phyloP scores from a whole-genome alignment of 2,888 invertebrate genomes.

The Dryomyza anilis region DNA sequence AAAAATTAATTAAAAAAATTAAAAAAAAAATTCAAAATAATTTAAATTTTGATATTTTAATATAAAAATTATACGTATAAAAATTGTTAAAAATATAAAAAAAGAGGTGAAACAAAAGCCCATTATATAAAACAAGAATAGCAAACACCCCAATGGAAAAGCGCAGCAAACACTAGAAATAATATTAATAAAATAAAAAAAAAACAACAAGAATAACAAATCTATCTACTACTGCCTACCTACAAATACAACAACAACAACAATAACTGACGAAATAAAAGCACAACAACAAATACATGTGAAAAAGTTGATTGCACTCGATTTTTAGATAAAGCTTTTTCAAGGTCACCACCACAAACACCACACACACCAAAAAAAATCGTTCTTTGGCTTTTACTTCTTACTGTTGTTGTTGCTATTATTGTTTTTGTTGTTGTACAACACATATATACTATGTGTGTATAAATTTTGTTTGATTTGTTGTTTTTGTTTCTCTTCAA shows the following conservation, averaged over 20 bases:
- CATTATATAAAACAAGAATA: no score
- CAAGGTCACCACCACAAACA: conserved; percentile 58
- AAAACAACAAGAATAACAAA: neutral
- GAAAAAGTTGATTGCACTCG: conserved; percentile 60
- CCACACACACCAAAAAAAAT: no score
- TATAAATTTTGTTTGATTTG: conserved; percentile 10
- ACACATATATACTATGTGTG: conserved; percentile 1
- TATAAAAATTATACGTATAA: no score
- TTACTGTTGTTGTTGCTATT: neutral
- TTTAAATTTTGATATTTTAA: no score
- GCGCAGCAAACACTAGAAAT: neutral
- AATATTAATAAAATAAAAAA: conserved; percentile 1
- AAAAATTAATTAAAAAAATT: no score
- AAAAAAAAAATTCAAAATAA: no score
- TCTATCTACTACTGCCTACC: no score
- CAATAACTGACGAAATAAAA: no score
- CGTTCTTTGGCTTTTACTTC: conserved; percentile 1
- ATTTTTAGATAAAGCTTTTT: conserved; percentile 61
- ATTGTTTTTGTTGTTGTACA: neutral
- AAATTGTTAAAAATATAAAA: no score
- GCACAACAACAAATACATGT: conserved; percentile 21
- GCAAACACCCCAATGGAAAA: no score
- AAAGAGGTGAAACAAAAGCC: no score
- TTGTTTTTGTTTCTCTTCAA: no score
- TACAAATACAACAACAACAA: neutral